A percentile compares a stretch with the other conserved stretches of the same genome.
Evolutionary conservation across 2,113 vertebrate species (phyloP).

Genomic region (Psilopsiagon aymara): DNA sequence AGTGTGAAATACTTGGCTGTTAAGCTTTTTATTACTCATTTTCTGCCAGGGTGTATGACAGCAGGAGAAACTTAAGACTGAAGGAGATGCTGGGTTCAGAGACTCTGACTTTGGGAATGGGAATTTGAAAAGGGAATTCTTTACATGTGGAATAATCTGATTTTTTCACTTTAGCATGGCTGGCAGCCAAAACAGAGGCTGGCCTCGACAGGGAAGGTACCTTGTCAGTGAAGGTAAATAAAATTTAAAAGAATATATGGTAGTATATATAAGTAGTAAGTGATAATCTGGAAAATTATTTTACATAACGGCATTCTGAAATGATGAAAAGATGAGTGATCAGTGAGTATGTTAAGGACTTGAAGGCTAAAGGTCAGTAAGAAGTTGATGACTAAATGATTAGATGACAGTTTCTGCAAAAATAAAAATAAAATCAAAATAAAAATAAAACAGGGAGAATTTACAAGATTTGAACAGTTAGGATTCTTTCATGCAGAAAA

Average conservation of each 20-base stretch:
- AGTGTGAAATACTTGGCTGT: not conserved
- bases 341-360: not conserved
- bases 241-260: not conserved
- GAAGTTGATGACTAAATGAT: not conserved
- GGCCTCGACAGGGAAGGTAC: not conserved
- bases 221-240: not conserved
- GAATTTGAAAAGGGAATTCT: not conserved
- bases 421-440: not conserved
- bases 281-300: not conserved
- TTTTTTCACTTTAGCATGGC: not conserved
- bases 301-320: not conserved
- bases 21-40: slow-evolving; percentile 17
- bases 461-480: not conserved
- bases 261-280: not conserved
- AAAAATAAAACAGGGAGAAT: not conserved
- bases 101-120: not conserved
- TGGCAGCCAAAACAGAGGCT: not conserved
- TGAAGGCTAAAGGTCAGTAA: not conserved
- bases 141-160: not conserved
- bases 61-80: not conserved
- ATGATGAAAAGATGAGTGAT: not conserved
- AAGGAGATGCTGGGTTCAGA: not conserved
- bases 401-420: not conserved
- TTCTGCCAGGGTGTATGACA: not conserved
- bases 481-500: not conserved